Evolutionary conservation across 2,113 vertebrate species (phyloP).

Genomic region (Mixornis gularis): DNA sequence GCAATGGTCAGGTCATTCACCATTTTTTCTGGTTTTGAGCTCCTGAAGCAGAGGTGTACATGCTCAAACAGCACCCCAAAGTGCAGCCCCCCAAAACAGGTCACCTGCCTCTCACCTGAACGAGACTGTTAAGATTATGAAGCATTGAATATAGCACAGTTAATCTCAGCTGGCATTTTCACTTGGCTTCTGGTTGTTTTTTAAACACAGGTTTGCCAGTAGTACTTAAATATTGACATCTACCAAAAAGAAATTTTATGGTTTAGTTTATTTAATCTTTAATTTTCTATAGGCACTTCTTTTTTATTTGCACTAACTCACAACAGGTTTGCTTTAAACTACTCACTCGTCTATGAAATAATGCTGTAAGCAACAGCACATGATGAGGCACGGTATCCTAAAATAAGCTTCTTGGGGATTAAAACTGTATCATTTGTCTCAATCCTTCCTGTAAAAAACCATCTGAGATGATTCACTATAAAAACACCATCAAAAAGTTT

Average conservation of each 20-base stretch:
- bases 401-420: background rate
- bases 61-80: fast-evolving
- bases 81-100: background rate
- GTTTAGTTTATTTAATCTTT: background rate
- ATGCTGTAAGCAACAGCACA: background rate
- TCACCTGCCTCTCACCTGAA: background rate
- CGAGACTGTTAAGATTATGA: background rate
- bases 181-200: background rate
- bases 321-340: background rate
- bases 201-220: background rate
- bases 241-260: background rate
- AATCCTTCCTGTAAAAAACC: background rate
- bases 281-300: background rate
- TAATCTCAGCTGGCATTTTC: background rate
- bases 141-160: background rate
- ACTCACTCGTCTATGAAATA: background rate
- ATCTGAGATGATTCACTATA: background rate
- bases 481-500: background rate
- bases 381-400: background rate
- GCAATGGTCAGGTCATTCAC: conserved; percentile 25
- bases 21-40: background rate
- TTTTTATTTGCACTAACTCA: background rate
- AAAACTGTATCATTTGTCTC: background rate
- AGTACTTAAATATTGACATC: background rate
- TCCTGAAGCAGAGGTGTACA: background rate